A percentile compares a stretch with the other conserved stretches of the same genome.
Conservation (phyloP, 2,888 invertebrate genomes). For the Conchocele bisecta region DNA sequence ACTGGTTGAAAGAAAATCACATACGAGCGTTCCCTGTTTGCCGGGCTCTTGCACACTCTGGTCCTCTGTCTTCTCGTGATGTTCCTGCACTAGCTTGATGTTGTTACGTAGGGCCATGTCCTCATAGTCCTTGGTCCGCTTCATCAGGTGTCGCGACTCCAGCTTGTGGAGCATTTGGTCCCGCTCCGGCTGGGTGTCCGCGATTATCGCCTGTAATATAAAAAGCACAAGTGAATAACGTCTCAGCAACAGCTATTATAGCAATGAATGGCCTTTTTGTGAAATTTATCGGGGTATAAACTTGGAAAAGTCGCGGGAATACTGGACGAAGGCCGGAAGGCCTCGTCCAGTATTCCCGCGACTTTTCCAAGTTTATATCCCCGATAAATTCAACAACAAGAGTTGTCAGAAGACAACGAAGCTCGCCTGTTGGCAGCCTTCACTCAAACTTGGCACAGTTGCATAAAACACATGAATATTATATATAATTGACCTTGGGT, state of each 20-base stretch:
- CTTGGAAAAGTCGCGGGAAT: too few relatives aligned
- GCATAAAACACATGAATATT: too few relatives aligned
- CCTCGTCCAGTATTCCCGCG: too few relatives aligned
- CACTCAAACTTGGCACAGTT: too few relatives aligned
- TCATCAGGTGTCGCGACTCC: constrained; percentile 56
- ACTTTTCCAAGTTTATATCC: too few relatives aligned
- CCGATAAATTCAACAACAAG: too few relatives aligned
- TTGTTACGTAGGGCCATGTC: constrained; percentile 56
- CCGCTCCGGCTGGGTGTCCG: constrained; percentile 59
- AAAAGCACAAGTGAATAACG: neutral
- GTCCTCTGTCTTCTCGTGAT: constrained; percentile 49
- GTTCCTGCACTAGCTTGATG: constrained; percentile 57
- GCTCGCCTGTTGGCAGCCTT: too few relatives aligned
- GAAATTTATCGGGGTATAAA: too few relatives aligned
- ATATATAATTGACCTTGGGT: too few relatives aligned
- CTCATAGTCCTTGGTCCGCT: constrained; percentile 65
- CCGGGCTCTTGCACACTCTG: constrained; percentile 49
- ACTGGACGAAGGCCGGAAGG: too few relatives aligned
- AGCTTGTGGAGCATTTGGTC: constrained; percentile 51
- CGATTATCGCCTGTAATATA: constrained; percentile 56
- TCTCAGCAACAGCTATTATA: neutral
- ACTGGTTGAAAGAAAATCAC: too few relatives aligned
- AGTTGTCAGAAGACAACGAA: too few relatives aligned
- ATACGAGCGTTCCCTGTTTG: constrained; percentile 64
- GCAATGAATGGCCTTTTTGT: neutral